Evolutionary conservation across 1,140 invertebrate genomes (phyloP).

Genomic region (Meloidogyne exigua): DNA sequence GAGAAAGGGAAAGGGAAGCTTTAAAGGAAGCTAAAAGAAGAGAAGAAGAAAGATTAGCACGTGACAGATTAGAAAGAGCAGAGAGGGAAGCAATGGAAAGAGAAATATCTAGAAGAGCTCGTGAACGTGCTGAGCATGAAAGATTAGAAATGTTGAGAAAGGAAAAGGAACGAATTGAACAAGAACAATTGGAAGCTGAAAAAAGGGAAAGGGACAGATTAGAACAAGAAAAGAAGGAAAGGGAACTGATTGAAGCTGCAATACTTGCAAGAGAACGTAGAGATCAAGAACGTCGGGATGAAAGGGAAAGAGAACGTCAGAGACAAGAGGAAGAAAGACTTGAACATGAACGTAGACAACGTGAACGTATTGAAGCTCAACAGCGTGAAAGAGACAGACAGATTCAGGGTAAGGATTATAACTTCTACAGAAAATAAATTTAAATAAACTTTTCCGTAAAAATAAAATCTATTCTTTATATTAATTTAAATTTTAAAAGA

Average conservation of each 20-base stretch:
- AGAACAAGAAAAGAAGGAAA: slow-evolving; percentile 50
- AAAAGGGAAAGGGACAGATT: slow-evolving; percentile 51
- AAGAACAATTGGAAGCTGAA: slow-evolving; percentile 55
- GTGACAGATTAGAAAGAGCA: slow-evolving; percentile 45
- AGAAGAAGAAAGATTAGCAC: slow-evolving; percentile 45
- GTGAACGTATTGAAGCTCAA: slow-evolving; percentile 47
- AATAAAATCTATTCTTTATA: neutral
- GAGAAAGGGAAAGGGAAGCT: slow-evolving; percentile 53
- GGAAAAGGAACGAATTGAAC: slow-evolving; percentile 56
- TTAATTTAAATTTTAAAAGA: slow-evolving; percentile 31
- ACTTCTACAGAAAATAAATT: neutral
- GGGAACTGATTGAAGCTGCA: slow-evolving; percentile 43
- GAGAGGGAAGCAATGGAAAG: slow-evolving; percentile 22
- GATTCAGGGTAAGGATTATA: slow-evolving; percentile 12
- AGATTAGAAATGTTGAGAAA: slow-evolving; percentile 52
- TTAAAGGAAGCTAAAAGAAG: slow-evolving; percentile 45
- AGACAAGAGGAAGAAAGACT: slow-evolving; percentile 37
- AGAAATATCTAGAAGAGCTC: slow-evolving; percentile 41
- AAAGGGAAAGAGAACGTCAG: slow-evolving; percentile 41
- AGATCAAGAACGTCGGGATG: slow-evolving; percentile 47
- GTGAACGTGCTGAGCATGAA: slow-evolving; percentile 53
- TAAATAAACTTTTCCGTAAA: neutral
- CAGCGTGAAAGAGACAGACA: slow-evolving; percentile 42
- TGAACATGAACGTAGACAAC: slow-evolving; percentile 45
- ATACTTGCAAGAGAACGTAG: slow-evolving; percentile 42